These are phyloP conservation scores for Salticus scenicus DNA, from an alignment of 2,888 invertebrate genomes.

Conservation along the genomic window DNA sequence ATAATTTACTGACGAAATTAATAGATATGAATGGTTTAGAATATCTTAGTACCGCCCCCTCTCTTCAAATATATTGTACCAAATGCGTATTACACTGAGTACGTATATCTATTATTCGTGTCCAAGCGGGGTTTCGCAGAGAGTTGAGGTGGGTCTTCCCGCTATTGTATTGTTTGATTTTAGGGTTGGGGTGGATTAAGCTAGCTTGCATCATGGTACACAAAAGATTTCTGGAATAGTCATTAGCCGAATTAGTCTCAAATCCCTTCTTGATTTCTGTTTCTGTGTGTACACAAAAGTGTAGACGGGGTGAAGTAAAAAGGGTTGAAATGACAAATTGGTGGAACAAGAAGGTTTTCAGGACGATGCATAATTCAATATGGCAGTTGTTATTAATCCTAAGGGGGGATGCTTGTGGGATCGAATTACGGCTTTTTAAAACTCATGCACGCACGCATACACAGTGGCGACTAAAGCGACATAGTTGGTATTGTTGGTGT, in stretches of 20 bases:
- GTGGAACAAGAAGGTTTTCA: not conserved
- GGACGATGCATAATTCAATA: not conserved
- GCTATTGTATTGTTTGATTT: too few species aligned
- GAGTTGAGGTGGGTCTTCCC: not conserved
- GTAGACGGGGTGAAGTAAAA: not conserved
- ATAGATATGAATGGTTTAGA: too few species aligned
- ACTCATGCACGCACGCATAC: too few species aligned
- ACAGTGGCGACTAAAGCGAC: not conserved
- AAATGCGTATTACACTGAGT: too few species aligned
- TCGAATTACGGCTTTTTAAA: constrained; percentile 1
- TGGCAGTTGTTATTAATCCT: constrained; percentile 14
- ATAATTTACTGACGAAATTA: too few species aligned
- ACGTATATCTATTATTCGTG: too few species aligned
- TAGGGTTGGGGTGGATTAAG: not conserved
- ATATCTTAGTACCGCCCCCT: too few species aligned
- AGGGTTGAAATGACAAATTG: constrained; percentile 9
- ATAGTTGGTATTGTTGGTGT: not conserved
- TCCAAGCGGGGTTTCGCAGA: not conserved
- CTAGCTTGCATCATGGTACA: not conserved
- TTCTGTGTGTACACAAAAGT: too few species aligned
- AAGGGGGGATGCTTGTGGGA: not conserved
- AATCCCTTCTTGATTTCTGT: constrained; percentile 26
- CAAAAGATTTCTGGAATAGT: not conserved
- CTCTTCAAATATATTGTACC: too few species aligned
- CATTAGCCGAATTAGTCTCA: not conserved